These are phyloP conservation scores for Brachionus rotundiformis DNA, from an alignment of 1,140 invertebrate species.

Conservation along the genomic window DNA sequence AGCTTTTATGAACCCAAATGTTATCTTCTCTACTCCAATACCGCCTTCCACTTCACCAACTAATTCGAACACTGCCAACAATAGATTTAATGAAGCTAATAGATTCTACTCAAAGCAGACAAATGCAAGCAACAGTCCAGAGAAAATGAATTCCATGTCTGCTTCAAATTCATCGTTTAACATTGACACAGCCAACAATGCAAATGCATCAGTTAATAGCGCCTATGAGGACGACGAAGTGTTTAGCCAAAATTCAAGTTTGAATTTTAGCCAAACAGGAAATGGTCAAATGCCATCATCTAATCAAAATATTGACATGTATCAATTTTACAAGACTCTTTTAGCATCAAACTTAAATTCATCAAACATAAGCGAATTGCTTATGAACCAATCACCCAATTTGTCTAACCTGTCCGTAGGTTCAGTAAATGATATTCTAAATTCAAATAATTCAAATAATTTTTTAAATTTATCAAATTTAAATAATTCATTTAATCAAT, in stretches of 20 bases:
- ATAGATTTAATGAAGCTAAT: conserved; percentile 10
- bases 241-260: background rate
- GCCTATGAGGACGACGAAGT: conserved; percentile 32
- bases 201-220: conserved; percentile 26
- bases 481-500: conserved; percentile 33
- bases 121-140: background rate
- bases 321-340: conserved; percentile 22
- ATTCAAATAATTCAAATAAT: conserved; percentile 34
- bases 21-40: conserved; percentile 24
- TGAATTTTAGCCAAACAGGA: background rate
- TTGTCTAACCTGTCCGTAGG: conserved; percentile 27
- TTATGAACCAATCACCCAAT: background rate
- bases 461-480: conserved; percentile 10
- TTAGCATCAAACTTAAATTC: background rate
- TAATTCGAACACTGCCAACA: background rate
- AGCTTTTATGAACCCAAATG: conserved; percentile 22
- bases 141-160: conserved; percentile 34
- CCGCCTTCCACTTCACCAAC: conserved; percentile 17
- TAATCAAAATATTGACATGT: conserved; percentile 37
- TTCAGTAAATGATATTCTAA: background rate
- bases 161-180: conserved; percentile 38
- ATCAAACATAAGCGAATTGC: background rate
- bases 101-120: background rate
- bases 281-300: background rate
- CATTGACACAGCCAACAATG: background rate